phyloP scores from a whole-genome alignment of 2,113 vertebrate genomes.

The Stictonetta naevosa region DNA sequence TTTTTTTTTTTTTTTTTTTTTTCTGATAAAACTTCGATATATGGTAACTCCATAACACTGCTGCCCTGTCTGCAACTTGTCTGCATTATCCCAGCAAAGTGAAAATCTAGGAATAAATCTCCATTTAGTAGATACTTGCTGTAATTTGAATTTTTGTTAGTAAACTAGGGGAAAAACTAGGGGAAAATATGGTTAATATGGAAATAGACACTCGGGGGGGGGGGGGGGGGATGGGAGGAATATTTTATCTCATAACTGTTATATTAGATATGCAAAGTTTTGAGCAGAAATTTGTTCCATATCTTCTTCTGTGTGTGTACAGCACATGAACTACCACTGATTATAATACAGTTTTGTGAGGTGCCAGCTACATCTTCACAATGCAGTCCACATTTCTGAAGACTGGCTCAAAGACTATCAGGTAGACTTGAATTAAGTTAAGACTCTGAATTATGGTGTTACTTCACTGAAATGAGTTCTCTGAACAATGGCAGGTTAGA shows the following conservation, averaged over 20 bases:
- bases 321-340: neutral
- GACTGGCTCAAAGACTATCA: neutral
- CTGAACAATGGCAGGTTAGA: neutral
- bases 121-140: neutral
- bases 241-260: neutral
- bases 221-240: rapidly evolving
- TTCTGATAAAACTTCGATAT: neutral
- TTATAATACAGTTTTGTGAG: neutral
- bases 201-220: neutral
- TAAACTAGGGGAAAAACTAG: neutral
- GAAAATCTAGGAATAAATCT: neutral
- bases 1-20: neutral
- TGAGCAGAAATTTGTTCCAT: neutral
- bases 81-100: rapidly evolving
- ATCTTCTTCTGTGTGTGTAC: neutral
- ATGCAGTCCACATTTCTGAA: neutral
- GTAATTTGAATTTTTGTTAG: neutral
- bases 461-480: neutral
- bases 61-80: neutral
- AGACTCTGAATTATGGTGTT: neutral
- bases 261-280: neutral
- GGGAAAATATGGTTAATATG: neutral
- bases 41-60: neutral
- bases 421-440: neutral
- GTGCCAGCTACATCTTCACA: neutral